Evolutionary conservation across 92 coral and sea anemone genomes (phyloP).

Genomic region (Porites rus): DNA sequence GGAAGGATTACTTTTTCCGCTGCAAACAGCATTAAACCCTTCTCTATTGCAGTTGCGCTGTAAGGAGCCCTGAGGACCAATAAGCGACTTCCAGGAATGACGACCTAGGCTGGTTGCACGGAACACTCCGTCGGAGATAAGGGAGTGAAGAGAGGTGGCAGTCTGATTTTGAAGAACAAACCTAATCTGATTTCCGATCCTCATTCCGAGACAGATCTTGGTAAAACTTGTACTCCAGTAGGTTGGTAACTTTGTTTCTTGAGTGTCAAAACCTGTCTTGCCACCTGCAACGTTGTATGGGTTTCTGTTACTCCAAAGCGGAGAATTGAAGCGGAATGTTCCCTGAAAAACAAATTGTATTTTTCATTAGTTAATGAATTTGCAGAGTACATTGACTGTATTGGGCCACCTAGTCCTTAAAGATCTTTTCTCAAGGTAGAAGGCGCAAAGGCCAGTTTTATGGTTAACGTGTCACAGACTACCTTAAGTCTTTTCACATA

Average conservation of each 20-base stretch:
- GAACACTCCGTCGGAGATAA: constrained; percentile 7
- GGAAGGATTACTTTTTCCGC: too few relatives aligned
- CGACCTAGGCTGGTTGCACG: not conserved
- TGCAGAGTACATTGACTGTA: too few relatives aligned
- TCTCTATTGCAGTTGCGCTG: too few relatives aligned
- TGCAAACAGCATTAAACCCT: too few relatives aligned
- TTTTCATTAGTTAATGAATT: too few relatives aligned
- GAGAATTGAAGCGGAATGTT: constrained; percentile 57
- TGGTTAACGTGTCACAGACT: too few relatives aligned
- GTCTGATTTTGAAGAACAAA: constrained; percentile 2
- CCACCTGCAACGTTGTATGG: constrained; percentile 53
- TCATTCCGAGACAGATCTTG: constrained; percentile 29
- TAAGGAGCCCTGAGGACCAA: too few relatives aligned
- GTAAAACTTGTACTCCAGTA: constrained; percentile 23
- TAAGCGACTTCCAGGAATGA: too few relatives aligned
- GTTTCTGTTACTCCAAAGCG: constrained; percentile 43
- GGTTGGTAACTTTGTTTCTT: constrained; percentile 36
- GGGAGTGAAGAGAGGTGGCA: constrained; percentile 32
- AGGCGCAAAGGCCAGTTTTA: too few relatives aligned
- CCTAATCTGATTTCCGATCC: constrained; percentile 3
- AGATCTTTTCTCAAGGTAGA: too few relatives aligned
- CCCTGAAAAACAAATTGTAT: constrained; percentile 1
- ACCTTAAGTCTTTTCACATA: too few relatives aligned
- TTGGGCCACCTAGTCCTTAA: too few relatives aligned
- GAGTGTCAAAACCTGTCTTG: constrained; percentile 53